Evolutionary conservation across 2,888 invertebrate species (phyloP).

Genomic region (Galerucella nymphaeae): DNA sequence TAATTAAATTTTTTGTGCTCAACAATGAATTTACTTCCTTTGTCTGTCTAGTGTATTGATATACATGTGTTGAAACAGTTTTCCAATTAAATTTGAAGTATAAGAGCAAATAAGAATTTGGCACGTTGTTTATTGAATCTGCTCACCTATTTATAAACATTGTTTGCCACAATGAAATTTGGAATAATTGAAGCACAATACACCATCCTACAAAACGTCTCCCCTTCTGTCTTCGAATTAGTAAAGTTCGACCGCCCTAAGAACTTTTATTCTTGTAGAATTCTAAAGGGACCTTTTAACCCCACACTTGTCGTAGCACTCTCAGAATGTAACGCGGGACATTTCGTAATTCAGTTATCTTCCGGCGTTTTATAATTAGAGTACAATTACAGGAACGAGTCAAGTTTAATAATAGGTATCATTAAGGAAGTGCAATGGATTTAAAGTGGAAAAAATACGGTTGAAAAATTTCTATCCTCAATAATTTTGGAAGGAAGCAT

Average conservation of each 20-base stretch:
- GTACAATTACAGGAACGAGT: constrained; percentile 38
- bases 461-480: too few species aligned
- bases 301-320: constrained; percentile 19
- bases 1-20: neutral
- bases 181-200: constrained; percentile 4
- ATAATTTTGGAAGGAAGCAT: too few species aligned
- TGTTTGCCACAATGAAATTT: neutral
- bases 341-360: constrained; percentile 43
- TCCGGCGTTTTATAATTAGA: constrained; percentile 38
- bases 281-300: constrained; percentile 15
- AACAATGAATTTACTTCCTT: neutral
- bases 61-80: neutral
- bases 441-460: constrained; percentile 15
- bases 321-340: constrained; percentile 28
- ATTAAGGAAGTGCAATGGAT: constrained; percentile 20
- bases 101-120: neutral
- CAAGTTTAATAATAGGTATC: constrained; percentile 41
- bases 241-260: constrained; percentile 1
- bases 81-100: neutral
- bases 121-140: neutral
- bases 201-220: neutral
- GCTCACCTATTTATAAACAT: neutral
- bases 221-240: neutral
- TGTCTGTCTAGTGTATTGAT: neutral
- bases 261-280: constrained; percentile 14